Evolutionary conservation across 2,797 vertebrate species (phyloP), one percentile per base, ranked within the genome.

Genomic region (Melanogrammus aeglefinus): DNA sequence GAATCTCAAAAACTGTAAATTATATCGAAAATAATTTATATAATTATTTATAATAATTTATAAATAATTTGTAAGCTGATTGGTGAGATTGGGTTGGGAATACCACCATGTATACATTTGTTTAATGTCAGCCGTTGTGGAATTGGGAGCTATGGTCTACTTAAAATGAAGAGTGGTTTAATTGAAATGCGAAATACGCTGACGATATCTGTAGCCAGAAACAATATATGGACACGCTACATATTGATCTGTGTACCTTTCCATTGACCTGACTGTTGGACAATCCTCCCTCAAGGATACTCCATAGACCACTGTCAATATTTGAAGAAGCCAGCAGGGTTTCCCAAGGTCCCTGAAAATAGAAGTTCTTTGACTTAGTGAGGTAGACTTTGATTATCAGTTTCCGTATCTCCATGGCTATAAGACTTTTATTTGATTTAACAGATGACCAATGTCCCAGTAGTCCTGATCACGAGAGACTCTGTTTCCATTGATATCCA

Each of bases 171-270:
- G 35, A 36, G 6, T 36, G 35, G 35, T 36, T 36, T 36, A 36
- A 36, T 36, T 36, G 35, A 36, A 36, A 36, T 1, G 7, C 35
- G 35, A 36, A 36, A 36, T 6, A 33, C 31, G 31, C 31, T 33
- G 35, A 36, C 14, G 47, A 51, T 51, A 16, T 51, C 13, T 51
- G 47, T 51, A 51, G 47, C 3, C 47, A 51, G 47, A 51, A 13
- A 51, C 47, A 44, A 51, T 16, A 51, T 51, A 44, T 44, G 41
- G 41, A 44, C 41, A 41, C 74, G 73, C 63, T 76, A 77, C 74
- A 81, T 90, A 91, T 91, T 75, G 85, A 91, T 86, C 80, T 24
- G 66, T 31, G 71, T 78, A 76, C 72, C 79, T 85, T 85, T 85
- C 80, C 79, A 80, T 85, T 86, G 77, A 73, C 81, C 82, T 84